A percentile compares a stretch with the other conserved stretches of the same genome.
These are phyloP conservation scores for Chironomus tepperi DNA, from an alignment of 1,140 invertebrate species.

Conservation along the genomic window DNA sequence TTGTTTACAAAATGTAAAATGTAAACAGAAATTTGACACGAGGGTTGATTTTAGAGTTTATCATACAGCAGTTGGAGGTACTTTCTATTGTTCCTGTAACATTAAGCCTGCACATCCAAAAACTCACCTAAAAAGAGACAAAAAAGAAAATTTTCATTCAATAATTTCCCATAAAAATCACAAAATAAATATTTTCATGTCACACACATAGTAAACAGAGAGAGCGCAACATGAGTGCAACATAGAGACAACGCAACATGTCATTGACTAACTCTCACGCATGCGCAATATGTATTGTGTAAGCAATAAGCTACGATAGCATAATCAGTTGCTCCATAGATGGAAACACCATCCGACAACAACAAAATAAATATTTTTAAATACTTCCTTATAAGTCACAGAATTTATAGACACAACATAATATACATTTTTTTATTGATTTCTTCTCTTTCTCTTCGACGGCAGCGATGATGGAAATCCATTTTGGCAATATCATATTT, in stretches of 20 bases:
- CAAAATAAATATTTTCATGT: background rate
- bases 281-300: background rate
- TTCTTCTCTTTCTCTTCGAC: too few relatives aligned
- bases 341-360: background rate
- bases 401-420: background rate
- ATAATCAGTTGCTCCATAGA: too few relatives aligned
- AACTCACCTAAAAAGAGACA: constrained; percentile 1
- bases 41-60: background rate
- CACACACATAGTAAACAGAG: background rate
- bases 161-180: background rate
- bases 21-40: constrained; percentile 1
- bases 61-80: background rate
- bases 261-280: background rate
- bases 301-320: too few relatives aligned
- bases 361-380: background rate
- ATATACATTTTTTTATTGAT: too few relatives aligned
- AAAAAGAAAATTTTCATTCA: background rate
- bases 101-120: background rate
- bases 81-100: background rate
- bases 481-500: background rate
- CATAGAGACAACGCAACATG: constrained; percentile 1
- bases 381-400: background rate
- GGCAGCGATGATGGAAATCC: background rate
- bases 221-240: background rate
- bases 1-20: too few relatives aligned